Base-by-base conservation (phyloP, 1,140 invertebrate species). In the Cydia fagiglandana region DNA sequence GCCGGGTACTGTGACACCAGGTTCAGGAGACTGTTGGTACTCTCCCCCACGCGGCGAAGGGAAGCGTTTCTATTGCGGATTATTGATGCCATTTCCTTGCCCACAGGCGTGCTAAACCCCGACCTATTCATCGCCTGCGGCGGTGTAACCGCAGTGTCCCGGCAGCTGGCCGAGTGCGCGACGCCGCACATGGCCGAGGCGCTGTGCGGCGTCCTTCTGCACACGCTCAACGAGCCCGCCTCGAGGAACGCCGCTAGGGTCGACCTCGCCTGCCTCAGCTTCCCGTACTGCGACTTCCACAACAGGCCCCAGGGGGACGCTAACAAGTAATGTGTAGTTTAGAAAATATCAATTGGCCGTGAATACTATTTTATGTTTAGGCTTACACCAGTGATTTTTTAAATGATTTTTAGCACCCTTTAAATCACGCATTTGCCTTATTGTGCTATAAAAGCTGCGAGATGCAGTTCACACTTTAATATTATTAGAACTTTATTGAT, bases 251-350 rank as follows among this genome's bases (percentile, higher is more conserved):
- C 94, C 73, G 96, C 96, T 50, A 95, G 94, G 15, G 94, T 98
- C 4, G 96, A 97, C 83, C 91, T 98, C n/a, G 94, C 97, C 81
- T 96, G 95, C 85, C 93, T 99, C 4, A 96, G 98, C 61, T 97
- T 97, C 1, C 97, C 98, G 2, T 98, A 98, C 83, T 98, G 97
- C 82, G 98, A 99, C 93, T 96, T 97, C 82, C 97, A 98, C 85
- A 97, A 95, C 94, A 89, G 95, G 88, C 88, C 95, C 82, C 88
- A 94, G 79, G 91, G 95, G 81, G 93, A 94, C 86, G 85, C 94
- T 86, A 94, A 93, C 84, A 94, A 94, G 94, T 94, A 83, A 80
- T 34, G 73, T 61, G 15, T 74, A 38, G 5, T 79, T 30, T 15
- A 13, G 12, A 50, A 15, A 5, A 4, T 15, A 50, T 15, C 38